Evolutionary conservation across 2,797 vertebrate genomes (phyloP).

Genomic region (Hippocampus kuda): DNA sequence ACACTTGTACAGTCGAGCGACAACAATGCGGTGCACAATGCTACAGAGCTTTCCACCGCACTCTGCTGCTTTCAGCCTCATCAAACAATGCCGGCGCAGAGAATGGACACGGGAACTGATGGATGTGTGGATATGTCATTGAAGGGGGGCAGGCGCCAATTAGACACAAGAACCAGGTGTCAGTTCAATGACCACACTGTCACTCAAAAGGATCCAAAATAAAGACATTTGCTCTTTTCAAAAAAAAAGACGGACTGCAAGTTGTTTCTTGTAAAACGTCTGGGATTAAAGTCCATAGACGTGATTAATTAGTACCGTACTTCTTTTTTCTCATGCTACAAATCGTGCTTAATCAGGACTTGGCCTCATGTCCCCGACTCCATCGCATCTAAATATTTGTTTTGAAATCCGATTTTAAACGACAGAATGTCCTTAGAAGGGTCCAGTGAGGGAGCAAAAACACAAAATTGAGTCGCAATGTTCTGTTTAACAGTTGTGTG

Average conservation of each 20-base stretch:
- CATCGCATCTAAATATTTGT: too few species aligned
- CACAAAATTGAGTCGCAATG: too few species aligned
- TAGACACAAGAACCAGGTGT: neutral
- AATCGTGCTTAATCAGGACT: too few species aligned
- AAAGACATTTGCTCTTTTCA: neutral
- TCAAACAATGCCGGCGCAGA: constrained; percentile 37
- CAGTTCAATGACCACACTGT: neutral
- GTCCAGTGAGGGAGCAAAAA: too few species aligned
- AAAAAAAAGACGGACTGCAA: neutral
- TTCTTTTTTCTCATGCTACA: too few species aligned
- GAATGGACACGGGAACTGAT: constrained; percentile 21
- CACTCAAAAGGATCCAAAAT: neutral
- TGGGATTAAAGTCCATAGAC: too few species aligned
- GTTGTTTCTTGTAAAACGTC: neutral
- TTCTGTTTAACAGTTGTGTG: too few species aligned
- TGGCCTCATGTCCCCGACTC: too few species aligned
- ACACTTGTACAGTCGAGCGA: constrained; percentile 39
- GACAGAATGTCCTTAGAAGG: too few species aligned
- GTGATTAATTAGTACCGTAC: too few species aligned
- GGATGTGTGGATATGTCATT: neutral
- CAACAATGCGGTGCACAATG: constrained; percentile 49
- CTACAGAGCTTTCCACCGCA: constrained; percentile 64
- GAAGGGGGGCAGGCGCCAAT: constrained; percentile 4
- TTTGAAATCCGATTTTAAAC: too few species aligned
- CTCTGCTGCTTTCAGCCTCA: constrained; percentile 61